These are phyloP conservation scores for Drosophila leontia DNA, from an alignment of 1,140 invertebrate genomes.

Conservation along the genomic window DNA sequence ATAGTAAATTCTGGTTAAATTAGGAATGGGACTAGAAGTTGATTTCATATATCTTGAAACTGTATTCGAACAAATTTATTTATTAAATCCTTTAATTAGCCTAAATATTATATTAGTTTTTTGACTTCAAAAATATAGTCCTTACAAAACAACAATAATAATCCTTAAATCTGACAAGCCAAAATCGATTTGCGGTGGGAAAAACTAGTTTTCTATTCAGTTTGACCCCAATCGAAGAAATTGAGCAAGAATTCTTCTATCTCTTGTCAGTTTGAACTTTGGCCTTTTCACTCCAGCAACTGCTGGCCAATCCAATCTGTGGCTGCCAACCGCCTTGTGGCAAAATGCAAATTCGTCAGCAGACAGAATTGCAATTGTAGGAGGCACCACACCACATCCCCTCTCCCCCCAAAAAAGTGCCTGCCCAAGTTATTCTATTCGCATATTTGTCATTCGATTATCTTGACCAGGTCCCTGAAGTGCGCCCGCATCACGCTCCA, in stretches of 20 bases:
- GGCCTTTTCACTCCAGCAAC: conserved; percentile 1
- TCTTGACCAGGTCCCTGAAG: conserved; percentile 86
- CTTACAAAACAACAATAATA: neutral
- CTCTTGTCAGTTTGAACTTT: conserved; percentile 11
- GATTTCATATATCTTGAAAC: too few relatives aligned
- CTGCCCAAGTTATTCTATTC: conserved; percentile 13
- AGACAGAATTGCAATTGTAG: conserved; percentile 16
- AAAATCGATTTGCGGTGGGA: neutral
- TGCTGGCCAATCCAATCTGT: conserved; percentile 12
- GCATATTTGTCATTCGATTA: conserved; percentile 48
- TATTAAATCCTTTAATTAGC: too few relatives aligned
- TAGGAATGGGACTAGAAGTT: neutral
- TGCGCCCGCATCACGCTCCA: conserved; percentile 96
- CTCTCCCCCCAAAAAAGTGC: neutral
- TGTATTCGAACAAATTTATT: neutral
- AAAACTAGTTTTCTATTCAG: conserved; percentile 3
- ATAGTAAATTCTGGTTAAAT: neutral
- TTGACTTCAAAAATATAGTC: too few relatives aligned
- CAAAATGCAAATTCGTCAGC: conserved; percentile 31
- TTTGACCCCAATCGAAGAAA: conserved; percentile 16
- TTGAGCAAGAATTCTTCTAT: conserved; percentile 3
- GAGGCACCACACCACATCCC: neutral
- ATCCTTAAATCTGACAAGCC: neutral
- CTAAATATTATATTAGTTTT: neutral
- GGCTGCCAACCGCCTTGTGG: conserved; percentile 2